Evolutionary conservation across 2,888 invertebrate species (phyloP), one percentile per base, ranked within the genome.

Genomic region (Acholoe squamosa): DNA sequence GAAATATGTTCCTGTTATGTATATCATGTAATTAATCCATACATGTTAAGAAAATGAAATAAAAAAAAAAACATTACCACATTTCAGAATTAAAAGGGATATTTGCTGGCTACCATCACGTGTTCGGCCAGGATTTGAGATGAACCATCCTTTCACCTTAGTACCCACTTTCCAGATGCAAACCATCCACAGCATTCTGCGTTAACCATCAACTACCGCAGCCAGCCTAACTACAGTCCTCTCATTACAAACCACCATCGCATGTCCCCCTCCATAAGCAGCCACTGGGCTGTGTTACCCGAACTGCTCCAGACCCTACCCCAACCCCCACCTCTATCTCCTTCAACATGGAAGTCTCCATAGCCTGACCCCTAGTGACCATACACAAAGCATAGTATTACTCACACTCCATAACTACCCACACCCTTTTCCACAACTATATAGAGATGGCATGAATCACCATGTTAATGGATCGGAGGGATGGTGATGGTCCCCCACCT

Each of bases 381-480:
- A 80, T 80, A 80, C 80, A 80, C 80, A 80, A 80, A 80, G 80
- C 80, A 33, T 80, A 43, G 80, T 34, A 16, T 33, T 43, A 43
- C 80, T 80, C 80, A 80, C 34, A 34, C 80, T 80, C 80, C 33
- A 80, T 80, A 33, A 80, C 80, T 33, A 80, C 5, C 80, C 43
- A 34, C 80, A 31, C 80, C 5, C 80, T 43, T 19, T 25, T 14
- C 80, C 33, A 43, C 80, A 14, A 19, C 80, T n/a, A 61, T 7
- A 19, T 28, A 28, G 28, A 28, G 16, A 14, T 28, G 71, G 25
- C 71, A 22, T 71, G 71, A 71, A 71, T 71, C 71, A 71, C 25
- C 71, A 22, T 28, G 3, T 71, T 71, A 71, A 71, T 71, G 71
- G 28, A 5, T 5, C 19, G 71, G 71, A 28, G 5, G 19, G 28